These are phyloP conservation scores for Gobionotothen gibberifrons DNA, from an alignment of 2,797 vertebrate species.

Conservation along the genomic window DNA sequence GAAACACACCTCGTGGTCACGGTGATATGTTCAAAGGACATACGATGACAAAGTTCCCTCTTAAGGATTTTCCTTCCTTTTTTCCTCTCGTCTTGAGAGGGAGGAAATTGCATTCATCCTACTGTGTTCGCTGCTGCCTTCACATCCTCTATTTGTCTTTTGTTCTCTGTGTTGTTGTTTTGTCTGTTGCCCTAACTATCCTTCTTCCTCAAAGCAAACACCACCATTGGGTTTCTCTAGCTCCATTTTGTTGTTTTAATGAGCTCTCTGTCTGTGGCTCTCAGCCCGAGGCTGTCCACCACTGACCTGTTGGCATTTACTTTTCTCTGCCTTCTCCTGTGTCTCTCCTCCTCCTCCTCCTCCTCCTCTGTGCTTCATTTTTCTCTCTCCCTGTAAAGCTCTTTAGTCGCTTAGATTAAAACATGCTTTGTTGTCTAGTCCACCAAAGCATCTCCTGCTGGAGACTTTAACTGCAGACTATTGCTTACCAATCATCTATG, in stretches of 20 bases:
- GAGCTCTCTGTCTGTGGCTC: slow-evolving; percentile 76
- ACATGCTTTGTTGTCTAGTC: slow-evolving; percentile 46
- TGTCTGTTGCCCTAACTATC: slow-evolving; percentile 44
- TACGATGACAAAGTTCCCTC: slow-evolving; percentile 12
- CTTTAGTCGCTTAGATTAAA: slow-evolving; percentile 58
- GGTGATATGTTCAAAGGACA: slow-evolving; percentile 33
- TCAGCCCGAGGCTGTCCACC: slow-evolving; percentile 73
- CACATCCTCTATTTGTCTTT: slow-evolving; percentile 59
- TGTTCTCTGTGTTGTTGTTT: slow-evolving; percentile 56
- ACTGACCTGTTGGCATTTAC: slow-evolving; percentile 81
- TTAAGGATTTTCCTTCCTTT: slow-evolving; percentile 14
- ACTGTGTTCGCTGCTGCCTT: slow-evolving; percentile 38
- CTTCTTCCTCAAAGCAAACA: slow-evolving; percentile 54
- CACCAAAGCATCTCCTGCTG: slow-evolving; percentile 33
- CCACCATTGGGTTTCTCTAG: slow-evolving; percentile 57
- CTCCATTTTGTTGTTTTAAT: slow-evolving; percentile 78
- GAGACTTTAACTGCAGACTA: slow-evolving; percentile 27
- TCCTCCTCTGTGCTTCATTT: slow-evolving; percentile 13
- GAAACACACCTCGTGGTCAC: slow-evolving; percentile 26
- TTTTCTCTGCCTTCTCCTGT: slow-evolving; percentile 54
- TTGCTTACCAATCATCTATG: slow-evolving; percentile 25
- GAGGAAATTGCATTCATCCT: slow-evolving; percentile 41
- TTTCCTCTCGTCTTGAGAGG: slow-evolving; percentile 21
- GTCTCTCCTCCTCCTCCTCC: slow-evolving; percentile 19
- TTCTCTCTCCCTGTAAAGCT: slow-evolving; percentile 27